Evolutionary conservation across 1,140 invertebrate species (phyloP).

Genomic region (Rhizoglyphus robini): DNA sequence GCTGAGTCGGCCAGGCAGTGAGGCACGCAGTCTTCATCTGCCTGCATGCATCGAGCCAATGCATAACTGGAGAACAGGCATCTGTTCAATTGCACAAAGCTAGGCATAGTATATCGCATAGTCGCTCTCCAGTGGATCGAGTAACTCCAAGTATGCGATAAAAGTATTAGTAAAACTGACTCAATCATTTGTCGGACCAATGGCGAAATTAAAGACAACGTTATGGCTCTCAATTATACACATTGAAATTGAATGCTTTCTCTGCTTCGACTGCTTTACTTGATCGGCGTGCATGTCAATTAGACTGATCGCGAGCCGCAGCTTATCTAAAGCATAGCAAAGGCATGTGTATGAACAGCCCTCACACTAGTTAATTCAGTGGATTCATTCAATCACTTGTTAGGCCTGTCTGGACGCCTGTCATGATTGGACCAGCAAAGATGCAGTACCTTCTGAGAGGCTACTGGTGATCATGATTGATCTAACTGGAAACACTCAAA

Average conservation of each 20-base stretch:
- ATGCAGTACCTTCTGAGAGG: background rate
- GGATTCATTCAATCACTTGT: constrained; percentile 7
- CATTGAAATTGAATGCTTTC: constrained; percentile 7
- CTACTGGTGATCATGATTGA: background rate
- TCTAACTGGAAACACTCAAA: constrained; percentile 10
- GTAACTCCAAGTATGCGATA: background rate
- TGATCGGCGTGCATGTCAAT: background rate
- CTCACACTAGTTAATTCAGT: background rate
- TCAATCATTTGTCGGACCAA: background rate
- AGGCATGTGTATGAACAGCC: too few relatives aligned
- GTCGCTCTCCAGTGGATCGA: background rate
- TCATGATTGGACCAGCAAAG: too few relatives aligned
- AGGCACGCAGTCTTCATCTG: background rate
- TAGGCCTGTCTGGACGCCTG: background rate
- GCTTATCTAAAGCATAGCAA: background rate
- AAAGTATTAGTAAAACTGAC: background rate
- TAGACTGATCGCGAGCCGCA: background rate
- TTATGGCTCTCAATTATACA: constrained; percentile 12
- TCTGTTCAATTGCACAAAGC: background rate
- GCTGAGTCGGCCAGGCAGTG: background rate
- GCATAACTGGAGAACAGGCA: background rate
- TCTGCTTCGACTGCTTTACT: background rate
- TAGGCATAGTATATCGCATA: background rate
- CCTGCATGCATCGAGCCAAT: background rate
- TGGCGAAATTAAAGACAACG: background rate